These are phyloP conservation scores for Carcina quercana DNA, from an alignment of 2,888 invertebrate genomes.

Conservation along the genomic window DNA sequence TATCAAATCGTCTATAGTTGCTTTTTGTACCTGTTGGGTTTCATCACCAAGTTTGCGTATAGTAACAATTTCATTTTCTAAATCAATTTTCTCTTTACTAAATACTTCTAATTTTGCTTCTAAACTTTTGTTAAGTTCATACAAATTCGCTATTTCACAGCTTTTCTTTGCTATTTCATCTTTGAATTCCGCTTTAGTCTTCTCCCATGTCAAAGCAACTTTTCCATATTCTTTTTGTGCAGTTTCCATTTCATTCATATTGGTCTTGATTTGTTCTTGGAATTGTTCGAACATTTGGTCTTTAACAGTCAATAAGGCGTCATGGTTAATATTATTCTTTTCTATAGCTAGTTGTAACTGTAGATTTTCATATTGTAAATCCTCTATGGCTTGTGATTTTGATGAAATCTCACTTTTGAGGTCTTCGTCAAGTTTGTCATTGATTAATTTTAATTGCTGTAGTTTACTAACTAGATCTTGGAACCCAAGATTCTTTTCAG, in stretches of 20 bases:
- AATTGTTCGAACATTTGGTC: conserved; percentile 32
- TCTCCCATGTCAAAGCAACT: conserved; percentile 28
- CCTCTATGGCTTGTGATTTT: conserved; percentile 25
- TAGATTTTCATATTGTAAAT: conserved; percentile 35
- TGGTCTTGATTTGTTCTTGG: conserved; percentile 28
- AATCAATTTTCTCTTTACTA: conserved; percentile 15
- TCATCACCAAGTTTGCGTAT: conserved; percentile 2
- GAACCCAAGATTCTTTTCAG: conserved; percentile 3
- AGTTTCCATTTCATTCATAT: conserved; percentile 23
- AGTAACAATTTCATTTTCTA: conserved; percentile 1
- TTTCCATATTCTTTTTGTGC: conserved; percentile 29
- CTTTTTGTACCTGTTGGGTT: background rate
- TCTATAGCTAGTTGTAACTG: conserved; percentile 36
- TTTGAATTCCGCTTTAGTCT: conserved; percentile 24
- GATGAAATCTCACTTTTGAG: conserved; percentile 25
- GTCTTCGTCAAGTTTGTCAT: conserved; percentile 25
- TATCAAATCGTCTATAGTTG: conserved; percentile 2
- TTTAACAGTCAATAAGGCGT: conserved; percentile 35
- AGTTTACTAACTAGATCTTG: conserved; percentile 21
- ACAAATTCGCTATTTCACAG: conserved; percentile 24
- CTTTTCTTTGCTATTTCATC: conserved; percentile 11
- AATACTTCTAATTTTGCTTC: conserved; percentile 16
- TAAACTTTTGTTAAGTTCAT: conserved; percentile 7
- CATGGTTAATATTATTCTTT: conserved; percentile 36
- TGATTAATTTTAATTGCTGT: conserved; percentile 20